phyloP scores from a whole-genome alignment of 1,140 invertebrate species.

The Nasonia vitripennis region DNA sequence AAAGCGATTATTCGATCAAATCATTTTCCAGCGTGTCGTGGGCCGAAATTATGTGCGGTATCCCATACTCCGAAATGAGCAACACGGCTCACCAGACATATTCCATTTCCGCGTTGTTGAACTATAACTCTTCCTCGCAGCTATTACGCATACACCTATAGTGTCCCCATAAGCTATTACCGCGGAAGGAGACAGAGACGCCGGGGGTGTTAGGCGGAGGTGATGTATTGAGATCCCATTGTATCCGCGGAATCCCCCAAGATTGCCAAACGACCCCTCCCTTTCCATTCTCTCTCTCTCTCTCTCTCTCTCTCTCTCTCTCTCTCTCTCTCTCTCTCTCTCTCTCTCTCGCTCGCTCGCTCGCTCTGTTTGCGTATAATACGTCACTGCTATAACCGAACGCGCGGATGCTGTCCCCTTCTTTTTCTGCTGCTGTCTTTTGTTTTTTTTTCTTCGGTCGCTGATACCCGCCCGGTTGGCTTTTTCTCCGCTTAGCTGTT shows the following conservation, averaged over 20 bases:
- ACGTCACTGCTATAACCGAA: constrained; percentile 68
- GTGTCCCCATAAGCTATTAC: constrained; percentile 71
- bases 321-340: neutral
- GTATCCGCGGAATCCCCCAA: constrained; percentile 75
- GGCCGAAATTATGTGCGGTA: neutral
- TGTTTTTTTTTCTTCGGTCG: constrained; percentile 1
- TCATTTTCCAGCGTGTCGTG: no score
- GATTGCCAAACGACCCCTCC: constrained; percentile 71
- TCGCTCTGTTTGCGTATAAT: constrained; percentile 60
- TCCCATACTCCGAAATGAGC: neutral
- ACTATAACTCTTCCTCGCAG: constrained; percentile 72
- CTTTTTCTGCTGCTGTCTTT: constrained; percentile 47
- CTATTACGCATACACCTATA: constrained; percentile 65
- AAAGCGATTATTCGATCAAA: no score
- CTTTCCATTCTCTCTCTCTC: constrained; percentile 13
- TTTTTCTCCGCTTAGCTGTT: constrained; percentile 21
- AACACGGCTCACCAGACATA: constrained; percentile 53
- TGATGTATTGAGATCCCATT: constrained; percentile 77
- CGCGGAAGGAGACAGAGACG: constrained; percentile 56
- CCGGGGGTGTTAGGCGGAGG: constrained; percentile 66
- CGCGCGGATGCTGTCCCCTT: constrained; percentile 46
- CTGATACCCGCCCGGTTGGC: neutral
- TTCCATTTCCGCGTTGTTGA: constrained; percentile 72
- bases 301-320: constrained; percentile 48
- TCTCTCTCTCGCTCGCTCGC: constrained; percentile 39